A percentile compares a stretch with the other conserved stretches of the same genome.
phyloP scores from a whole-genome alignment of 2,888 invertebrate genomes.

The Mesopsocus fuscifrons region DNA sequence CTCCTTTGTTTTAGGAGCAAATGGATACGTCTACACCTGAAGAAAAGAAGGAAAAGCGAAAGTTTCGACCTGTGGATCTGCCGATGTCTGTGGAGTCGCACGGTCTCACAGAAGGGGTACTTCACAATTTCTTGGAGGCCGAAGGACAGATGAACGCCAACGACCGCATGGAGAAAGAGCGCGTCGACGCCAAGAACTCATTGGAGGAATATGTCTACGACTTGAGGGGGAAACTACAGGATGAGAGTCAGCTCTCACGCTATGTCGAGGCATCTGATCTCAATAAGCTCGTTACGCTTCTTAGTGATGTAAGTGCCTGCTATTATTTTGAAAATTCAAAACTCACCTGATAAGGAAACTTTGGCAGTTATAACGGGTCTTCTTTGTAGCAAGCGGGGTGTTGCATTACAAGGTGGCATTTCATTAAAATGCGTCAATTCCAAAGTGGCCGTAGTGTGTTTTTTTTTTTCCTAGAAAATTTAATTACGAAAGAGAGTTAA shows the following conservation, averaged over 20 bases:
- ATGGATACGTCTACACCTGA: slow-evolving; percentile 15
- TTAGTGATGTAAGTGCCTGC: neutral
- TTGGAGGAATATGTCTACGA: slow-evolving; percentile 98
- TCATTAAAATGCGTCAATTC: too few species aligned
- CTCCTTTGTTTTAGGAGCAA: slow-evolving; percentile 14
- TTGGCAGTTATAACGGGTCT: too few species aligned
- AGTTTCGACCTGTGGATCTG: slow-evolving; percentile 64
- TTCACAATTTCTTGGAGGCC: slow-evolving; percentile 56
- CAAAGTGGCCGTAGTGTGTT: too few species aligned
- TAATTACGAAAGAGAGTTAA: too few species aligned
- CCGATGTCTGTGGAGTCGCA: slow-evolving; percentile 59
- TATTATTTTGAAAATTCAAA: too few species aligned
- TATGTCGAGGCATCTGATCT: slow-evolving; percentile 58
- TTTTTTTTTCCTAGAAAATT: too few species aligned
- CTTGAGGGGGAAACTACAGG: slow-evolving; percentile 67
- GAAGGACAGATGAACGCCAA: slow-evolving; percentile 70
- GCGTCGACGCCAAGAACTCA: slow-evolving; percentile 89
- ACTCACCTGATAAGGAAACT: too few species aligned
- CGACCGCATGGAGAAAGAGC: slow-evolving; percentile 84
- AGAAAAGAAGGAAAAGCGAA: slow-evolving; percentile 55
- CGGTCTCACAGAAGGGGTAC: slow-evolving; percentile 47
- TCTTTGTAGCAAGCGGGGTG: slow-evolving; percentile 49
- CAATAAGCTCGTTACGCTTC: slow-evolving; percentile 25
- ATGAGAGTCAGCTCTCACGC: slow-evolving; percentile 51
- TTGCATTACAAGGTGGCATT: too few species aligned